These are phyloP conservation scores for Oegoconia quadripuncta DNA, from an alignment of 2,888 invertebrate genomes.

Conservation along the genomic window DNA sequence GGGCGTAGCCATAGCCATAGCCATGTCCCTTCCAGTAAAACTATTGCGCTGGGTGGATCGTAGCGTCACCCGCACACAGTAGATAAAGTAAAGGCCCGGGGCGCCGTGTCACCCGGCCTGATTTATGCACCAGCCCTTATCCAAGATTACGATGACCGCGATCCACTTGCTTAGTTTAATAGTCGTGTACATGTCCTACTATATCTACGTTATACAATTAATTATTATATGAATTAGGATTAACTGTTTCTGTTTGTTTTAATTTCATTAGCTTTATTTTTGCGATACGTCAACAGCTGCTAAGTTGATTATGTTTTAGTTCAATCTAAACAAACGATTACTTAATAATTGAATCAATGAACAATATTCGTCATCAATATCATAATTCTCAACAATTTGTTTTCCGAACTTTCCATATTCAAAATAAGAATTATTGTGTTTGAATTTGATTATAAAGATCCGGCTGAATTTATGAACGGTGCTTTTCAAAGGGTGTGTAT, in stretches of 20 bases:
- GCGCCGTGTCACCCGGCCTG: conserved; percentile 65
- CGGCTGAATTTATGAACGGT: conserved; percentile 69
- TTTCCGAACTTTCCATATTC: conserved; percentile 46
- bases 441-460: conserved; percentile 78
- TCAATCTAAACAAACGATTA: too few relatives aligned
- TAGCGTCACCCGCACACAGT: conserved; percentile 73
- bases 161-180: conserved; percentile 74
- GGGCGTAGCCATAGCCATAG: too few relatives aligned
- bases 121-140: conserved; percentile 76
- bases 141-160: conserved; percentile 79
- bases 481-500: conserved; percentile 77
- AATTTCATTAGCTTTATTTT: too few relatives aligned
- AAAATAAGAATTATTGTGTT: conserved; percentile 72
- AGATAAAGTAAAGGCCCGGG: conserved; percentile 75
- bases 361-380: not conserved
- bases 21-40: conserved; percentile 33
- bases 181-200: conserved; percentile 33
- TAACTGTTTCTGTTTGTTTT: too few relatives aligned
- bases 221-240: not conserved
- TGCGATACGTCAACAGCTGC: too few relatives aligned
- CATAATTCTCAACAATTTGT: conserved; percentile 18
- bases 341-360: not conserved
- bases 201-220: conserved; percentile 4
- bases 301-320: too few relatives aligned
- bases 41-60: conserved; percentile 17